Conservation (phyloP, 2,113 vertebrate genomes). For the Paradisaea rubra region DNA sequence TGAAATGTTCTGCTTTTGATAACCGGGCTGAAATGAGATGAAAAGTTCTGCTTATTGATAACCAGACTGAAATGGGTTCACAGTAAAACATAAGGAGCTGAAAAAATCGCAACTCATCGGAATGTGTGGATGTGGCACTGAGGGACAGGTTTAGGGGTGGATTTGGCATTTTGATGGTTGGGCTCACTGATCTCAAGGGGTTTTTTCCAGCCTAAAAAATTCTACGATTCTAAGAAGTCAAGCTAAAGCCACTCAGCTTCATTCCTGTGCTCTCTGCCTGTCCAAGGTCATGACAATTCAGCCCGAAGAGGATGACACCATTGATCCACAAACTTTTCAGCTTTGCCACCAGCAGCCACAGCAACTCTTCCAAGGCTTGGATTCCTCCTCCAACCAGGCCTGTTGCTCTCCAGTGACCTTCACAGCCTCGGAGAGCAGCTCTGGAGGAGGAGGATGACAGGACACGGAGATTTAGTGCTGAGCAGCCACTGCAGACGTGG, state of each 20-base stretch:
- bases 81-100: background rate
- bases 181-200: background rate
- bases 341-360: background rate
- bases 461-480: background rate
- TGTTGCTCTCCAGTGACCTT: background rate
- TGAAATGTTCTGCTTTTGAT: background rate
- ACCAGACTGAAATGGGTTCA: background rate
- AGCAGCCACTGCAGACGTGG: background rate
- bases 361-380: background rate
- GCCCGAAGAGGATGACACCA: background rate
- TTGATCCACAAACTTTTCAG: background rate
- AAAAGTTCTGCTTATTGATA: background rate
- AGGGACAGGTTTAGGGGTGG: background rate
- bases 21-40: rapidly evolving
- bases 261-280: background rate
- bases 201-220: background rate
- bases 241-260: background rate
- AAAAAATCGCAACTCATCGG: background rate
- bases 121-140: background rate
- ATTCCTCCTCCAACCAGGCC: background rate
- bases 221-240: background rate
- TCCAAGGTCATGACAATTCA: background rate
- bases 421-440: background rate
- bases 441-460: background rate
- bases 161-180: background rate